These are phyloP conservation scores for Axis porcinus DNA, from an alignment of 2,113 vertebrate genomes.

Conservation along the genomic window DNA sequence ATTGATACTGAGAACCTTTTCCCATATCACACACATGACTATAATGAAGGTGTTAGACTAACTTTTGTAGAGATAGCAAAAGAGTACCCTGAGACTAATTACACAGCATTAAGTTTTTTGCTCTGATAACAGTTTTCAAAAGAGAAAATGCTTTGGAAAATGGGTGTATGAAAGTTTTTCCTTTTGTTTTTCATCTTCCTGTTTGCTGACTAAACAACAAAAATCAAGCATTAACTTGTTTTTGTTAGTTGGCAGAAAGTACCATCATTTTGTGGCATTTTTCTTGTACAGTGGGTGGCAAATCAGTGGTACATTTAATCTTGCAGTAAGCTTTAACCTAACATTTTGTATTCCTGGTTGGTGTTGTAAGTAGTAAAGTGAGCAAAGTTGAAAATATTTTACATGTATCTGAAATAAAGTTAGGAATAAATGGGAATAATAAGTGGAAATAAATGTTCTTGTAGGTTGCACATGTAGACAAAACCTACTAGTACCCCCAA, in stretches of 20 bases:
- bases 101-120: not conserved
- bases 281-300: not conserved
- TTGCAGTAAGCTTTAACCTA: slow-evolving; percentile 12
- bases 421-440: slow-evolving; percentile 9
- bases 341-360: slow-evolving; percentile 14
- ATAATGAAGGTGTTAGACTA: slow-evolving; percentile 55
- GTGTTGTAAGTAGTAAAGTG: slow-evolving; percentile 22
- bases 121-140: slow-evolving; percentile 25
- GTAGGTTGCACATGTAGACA: not conserved
- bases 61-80: slow-evolving; percentile 23
- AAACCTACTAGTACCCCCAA: not conserved
- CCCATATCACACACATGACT: slow-evolving; percentile 32
- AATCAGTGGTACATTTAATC: not conserved
- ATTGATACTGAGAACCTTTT: slow-evolving; percentile 73
- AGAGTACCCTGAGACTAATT: slow-evolving; percentile 61
- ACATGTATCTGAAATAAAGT: not conserved
- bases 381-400: slow-evolving; percentile 4
- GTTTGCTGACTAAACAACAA: slow-evolving; percentile 5
- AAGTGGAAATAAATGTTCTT: not conserved
- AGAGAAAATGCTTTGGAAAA: slow-evolving; percentile 34
- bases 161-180: not conserved
- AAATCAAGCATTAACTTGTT: slow-evolving; percentile 12
- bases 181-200: slow-evolving; percentile 9
- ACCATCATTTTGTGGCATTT: not conserved
- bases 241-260: slow-evolving; percentile 23